Conservation (phyloP, 1,140 invertebrate genomes). For the Leptonema lineaticorne region DNA sequence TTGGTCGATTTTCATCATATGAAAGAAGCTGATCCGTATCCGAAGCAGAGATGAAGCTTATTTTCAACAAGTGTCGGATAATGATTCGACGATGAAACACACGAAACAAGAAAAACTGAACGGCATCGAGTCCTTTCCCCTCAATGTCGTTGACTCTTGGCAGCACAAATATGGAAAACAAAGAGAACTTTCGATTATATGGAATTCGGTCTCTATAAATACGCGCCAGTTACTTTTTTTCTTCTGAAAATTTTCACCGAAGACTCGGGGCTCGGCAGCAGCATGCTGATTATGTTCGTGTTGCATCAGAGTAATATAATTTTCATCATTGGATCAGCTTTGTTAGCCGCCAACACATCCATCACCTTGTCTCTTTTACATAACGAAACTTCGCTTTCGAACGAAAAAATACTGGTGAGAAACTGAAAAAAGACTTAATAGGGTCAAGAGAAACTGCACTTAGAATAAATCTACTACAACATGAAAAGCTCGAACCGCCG, state of each 20-base stretch:
- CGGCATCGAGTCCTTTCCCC: too few relatives aligned
- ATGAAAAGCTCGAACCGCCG: background rate
- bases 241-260: background rate
- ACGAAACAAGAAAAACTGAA: too few relatives aligned
- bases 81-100: background rate
- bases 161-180: background rate
- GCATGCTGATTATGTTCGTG: background rate
- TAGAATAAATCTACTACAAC: constrained; percentile 5
- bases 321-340: constrained; percentile 4
- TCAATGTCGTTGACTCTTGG: background rate
- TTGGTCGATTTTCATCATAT: background rate
- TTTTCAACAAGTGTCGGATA: background rate
- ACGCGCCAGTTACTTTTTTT: background rate
- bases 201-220: background rate
- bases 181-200: background rate
- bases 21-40: background rate
- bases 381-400: constrained; percentile 15
- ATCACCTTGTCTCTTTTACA: background rate
- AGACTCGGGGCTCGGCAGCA: too few relatives aligned
- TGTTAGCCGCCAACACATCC: constrained; percentile 5
- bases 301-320: background rate
- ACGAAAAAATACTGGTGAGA: background rate
- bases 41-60: background rate
- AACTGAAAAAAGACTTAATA: constrained; percentile 7
- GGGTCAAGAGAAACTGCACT: constrained; percentile 20